These are phyloP conservation scores for Graptemys geographica DNA, from an alignment of 2,797 vertebrate species.

Conservation along the genomic window DNA sequence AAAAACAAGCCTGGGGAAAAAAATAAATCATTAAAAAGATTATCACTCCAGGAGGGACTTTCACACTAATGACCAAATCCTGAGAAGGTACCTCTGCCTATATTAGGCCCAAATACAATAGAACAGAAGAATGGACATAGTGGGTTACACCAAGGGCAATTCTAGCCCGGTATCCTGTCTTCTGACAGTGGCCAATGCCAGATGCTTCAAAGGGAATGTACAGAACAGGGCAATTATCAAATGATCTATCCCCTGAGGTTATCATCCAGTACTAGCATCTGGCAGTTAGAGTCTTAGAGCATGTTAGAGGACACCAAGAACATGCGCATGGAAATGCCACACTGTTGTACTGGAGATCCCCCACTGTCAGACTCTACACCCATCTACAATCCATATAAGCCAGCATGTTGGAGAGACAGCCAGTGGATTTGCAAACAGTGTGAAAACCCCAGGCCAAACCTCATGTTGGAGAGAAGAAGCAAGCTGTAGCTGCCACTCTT, in stretches of 20 bases:
- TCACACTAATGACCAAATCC: not conserved
- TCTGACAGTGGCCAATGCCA: not conserved
- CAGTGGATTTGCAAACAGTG: not conserved
- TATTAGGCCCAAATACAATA: not conserved
- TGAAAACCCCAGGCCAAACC: not conserved
- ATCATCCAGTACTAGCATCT: not conserved
- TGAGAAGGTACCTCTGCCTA: not conserved
- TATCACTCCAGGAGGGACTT: not conserved
- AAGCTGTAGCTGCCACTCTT: not conserved
- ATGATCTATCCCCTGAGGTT: not conserved
- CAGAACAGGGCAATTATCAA: not conserved
- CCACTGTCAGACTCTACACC: not conserved
- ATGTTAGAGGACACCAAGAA: not conserved
- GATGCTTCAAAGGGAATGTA: not conserved
- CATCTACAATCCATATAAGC: not conserved
- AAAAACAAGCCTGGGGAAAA: constrained; percentile 83
- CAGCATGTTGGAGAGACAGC: not conserved
- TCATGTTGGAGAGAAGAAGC: not conserved
- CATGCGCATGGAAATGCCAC: not conserved
- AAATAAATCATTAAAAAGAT: not conserved
- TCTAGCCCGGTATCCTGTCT: not conserved
- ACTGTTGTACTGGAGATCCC: not conserved
- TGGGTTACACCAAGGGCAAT: not conserved
- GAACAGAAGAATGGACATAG: not conserved
- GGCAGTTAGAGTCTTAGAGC: not conserved